Base-by-base conservation (phyloP, 2,888 invertebrate genomes). In the Therioaphis trifolii region DNA sequence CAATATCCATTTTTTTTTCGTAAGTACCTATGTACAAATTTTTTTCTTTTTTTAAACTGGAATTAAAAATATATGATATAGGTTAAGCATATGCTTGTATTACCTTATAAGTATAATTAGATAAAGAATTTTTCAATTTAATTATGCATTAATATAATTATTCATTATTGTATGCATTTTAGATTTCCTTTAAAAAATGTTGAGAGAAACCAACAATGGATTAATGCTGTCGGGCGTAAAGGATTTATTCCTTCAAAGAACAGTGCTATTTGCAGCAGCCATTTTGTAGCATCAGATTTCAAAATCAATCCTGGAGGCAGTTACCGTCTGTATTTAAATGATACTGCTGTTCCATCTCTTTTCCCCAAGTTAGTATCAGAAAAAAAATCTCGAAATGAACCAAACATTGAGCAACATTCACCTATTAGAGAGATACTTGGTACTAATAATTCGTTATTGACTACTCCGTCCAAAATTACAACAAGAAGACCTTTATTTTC, bases 311-410 rank as follows among this genome's bases (percentile, higher is more conserved):
- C 29, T 9, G 27, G 29, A 35, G 29, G 29, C 18, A 63, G 29
- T 63, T 63, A 63, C 63, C 63, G 18, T 63, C 18, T 63, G 4
- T 29, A 35, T 63, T 63, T 63, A 63, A 63, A 63, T 43, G 29
- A 63, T n/a, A 35, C 63, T 18, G 18, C 63, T 63, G 29, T 63
- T 9, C 63, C 29, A 63, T 63, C 27, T 63, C 18, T 63, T 63
- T 29, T 63, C 63, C 18, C 63, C 29, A 2, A 7, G 15, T 9
- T 9, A 7, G 18, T 12, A 29, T 29, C 29, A 35, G 11, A n/a
- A 63, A 63, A 29, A 35, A 63, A 35, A 63, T 29, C 29, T 63
- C 18, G 9, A 35, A 63, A 4, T 63, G 14, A 63, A 63, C 14
- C 29, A 18, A 63, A 35, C 9, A 63, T 5, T 63, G 29, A 29